A percentile compares a stretch with the other conserved stretches of the same genome.
Conservation (phyloP, 2,797 vertebrate genomes). For the Falco naumanni region DNA sequence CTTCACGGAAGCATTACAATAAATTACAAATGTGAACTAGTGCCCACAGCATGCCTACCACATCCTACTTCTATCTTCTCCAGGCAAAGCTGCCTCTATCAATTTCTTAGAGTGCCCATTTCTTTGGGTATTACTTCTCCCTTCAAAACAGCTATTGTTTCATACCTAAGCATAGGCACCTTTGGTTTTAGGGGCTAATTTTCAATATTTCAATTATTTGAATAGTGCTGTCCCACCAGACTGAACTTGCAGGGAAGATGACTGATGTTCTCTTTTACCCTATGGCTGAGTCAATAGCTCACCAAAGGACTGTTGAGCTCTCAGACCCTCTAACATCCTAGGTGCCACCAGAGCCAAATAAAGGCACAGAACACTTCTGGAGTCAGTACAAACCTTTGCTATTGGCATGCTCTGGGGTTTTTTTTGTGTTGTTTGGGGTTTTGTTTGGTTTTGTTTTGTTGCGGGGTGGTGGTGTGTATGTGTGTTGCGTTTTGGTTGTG, state of each 20-base stretch:
- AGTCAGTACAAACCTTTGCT: not conserved
- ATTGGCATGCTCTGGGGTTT: not conserved
- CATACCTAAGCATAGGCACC: not conserved
- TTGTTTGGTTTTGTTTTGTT: not conserved
- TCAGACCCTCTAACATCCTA: not conserved
- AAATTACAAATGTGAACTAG: not conserved
- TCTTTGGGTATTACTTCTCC: not conserved
- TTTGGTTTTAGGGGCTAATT: not conserved
- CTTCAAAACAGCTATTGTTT: not conserved
- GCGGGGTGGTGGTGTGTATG: too few relatives aligned
- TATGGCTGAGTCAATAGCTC: not conserved
- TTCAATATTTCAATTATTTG: not conserved
- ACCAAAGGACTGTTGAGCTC: not conserved
- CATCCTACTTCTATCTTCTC: not conserved
- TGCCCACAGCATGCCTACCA: not conserved
- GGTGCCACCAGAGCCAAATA: not conserved
- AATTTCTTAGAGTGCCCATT: not conserved
- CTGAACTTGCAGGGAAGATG: not conserved
- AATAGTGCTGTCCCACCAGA: not conserved
- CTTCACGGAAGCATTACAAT: not conserved
- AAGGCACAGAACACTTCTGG: not conserved
- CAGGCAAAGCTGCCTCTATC: not conserved
- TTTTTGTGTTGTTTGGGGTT: not conserved
- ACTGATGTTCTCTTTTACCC: not conserved
- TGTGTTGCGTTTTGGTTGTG: not conserved